Evolutionary conservation across 1,140 invertebrate species (phyloP), one percentile per base, ranked within the genome.

Genomic region (Lordiphosa collinella): DNA sequence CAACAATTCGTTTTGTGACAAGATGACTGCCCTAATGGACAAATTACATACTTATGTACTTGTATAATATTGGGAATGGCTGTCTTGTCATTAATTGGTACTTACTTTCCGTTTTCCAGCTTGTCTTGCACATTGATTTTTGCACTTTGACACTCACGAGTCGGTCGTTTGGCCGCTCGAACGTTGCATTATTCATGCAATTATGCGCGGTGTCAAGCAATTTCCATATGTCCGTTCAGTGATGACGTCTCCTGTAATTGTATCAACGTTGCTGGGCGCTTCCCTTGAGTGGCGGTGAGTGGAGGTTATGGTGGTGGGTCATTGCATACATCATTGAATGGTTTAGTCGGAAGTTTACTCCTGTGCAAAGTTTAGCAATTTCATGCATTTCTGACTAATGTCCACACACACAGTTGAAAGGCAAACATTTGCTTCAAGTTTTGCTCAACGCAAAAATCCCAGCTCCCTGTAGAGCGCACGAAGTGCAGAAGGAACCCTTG

Each of bases 321-420:
- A 11, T 35, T 16, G 29, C n/a, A 10, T 32, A 14, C 10, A 29
- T n/a, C 4, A 59, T 7, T 55, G 34, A 9, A 9, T 13, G 29
- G 31, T 49, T 29, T 6, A 29, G 31, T 31, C 41, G 36, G 49
- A 32, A 46, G 29, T 22, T 13, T 46, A 35, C 46, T 3, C 25
- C 14, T 25, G 31, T 29, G n/a, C 16, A 55, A 85, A 84, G 60
- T 82, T 82, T 68, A 13, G 54, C 62, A 84, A 84, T 84, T 78
- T 78, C 58, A 82, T 85, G 72, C 72, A 82, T 72, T 78, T 62
- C 52, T 84, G 75, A 84, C 70, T 84, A 84, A 78, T 84, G 76
- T 78, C 54, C 73, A 78, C 72, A 54, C 16, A 16, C 25, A 31
- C n/a, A 84, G 58, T 55, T 38, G 52, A 18, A 53, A 56, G 50